These are phyloP conservation scores for Sinonovacula constricta DNA, from an alignment of 1,140 invertebrate species.

Conservation along the genomic window DNA sequence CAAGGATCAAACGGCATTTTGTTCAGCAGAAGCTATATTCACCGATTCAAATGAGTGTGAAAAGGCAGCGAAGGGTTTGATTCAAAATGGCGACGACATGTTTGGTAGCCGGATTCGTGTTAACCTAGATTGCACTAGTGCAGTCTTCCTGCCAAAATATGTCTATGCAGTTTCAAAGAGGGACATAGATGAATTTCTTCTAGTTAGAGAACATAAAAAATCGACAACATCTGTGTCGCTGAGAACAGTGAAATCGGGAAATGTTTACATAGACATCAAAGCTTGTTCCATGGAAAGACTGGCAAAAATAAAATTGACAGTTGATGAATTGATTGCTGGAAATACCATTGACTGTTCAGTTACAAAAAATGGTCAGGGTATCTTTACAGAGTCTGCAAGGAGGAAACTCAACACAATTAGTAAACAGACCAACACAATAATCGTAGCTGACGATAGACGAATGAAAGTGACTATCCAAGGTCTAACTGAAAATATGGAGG, in stretches of 20 bases:
- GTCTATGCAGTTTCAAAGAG: slow-evolving; percentile 47
- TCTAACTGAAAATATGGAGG: background rate
- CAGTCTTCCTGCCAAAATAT: slow-evolving; percentile 48
- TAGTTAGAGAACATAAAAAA: slow-evolving; percentile 6
- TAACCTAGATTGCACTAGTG: slow-evolving; percentile 38
- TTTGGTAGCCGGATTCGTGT: slow-evolving; percentile 9
- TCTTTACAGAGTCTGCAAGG: slow-evolving; percentile 59
- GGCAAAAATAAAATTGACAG: slow-evolving; percentile 39
- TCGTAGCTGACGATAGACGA: slow-evolving; percentile 58
- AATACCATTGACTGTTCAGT: slow-evolving; percentile 53
- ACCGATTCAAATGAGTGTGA: slow-evolving; percentile 58
- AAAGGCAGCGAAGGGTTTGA: slow-evolving; percentile 16
- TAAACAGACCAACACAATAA: slow-evolving; percentile 46
- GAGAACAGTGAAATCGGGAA: slow-evolving; percentile 42
- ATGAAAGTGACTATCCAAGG: slow-evolving; percentile 63
- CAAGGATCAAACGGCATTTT: slow-evolving; percentile 27
- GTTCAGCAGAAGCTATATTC: slow-evolving; percentile 56
- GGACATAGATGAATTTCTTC: slow-evolving; percentile 47
- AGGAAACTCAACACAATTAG: slow-evolving; percentile 52
- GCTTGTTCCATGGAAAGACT: slow-evolving; percentile 46
- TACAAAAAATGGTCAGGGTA: slow-evolving; percentile 8
- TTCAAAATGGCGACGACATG: slow-evolving; percentile 11
- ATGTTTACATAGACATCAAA: slow-evolving; percentile 54
- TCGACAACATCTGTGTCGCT: slow-evolving; percentile 14
- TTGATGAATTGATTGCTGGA: slow-evolving; percentile 57